These are phyloP conservation scores for Leptinotarsa haldemani DNA, from an alignment of 2,888 invertebrate species.

Conservation along the genomic window DNA sequence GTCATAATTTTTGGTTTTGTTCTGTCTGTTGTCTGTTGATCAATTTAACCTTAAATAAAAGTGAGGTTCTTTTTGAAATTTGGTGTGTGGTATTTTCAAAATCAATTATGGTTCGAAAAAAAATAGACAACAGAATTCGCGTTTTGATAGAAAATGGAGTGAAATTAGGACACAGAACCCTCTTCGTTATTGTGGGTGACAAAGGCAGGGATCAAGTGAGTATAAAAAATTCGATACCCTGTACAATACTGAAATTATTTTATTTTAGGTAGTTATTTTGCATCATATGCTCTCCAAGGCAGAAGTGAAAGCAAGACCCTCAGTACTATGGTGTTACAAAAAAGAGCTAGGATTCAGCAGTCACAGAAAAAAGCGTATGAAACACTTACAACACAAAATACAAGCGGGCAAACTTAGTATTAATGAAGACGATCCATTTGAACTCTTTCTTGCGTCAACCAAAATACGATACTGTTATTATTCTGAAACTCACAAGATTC, in stretches of 20 bases:
- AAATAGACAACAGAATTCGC: constrained; percentile 96
- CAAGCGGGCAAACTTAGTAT: constrained; percentile 89
- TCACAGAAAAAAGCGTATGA: constrained; percentile 93
- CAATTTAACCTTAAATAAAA: constrained; percentile 10
- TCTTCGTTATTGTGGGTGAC: constrained; percentile 96
- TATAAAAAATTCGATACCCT: not conserved
- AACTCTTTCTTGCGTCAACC: constrained; percentile 94
- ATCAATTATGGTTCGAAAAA: constrained; percentile 84
- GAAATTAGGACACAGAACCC: constrained; percentile 86
- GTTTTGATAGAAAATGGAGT: constrained; percentile 98
- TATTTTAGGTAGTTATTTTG: constrained; percentile 86
- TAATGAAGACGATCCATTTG: constrained; percentile 96
- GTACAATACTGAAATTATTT: constrained; percentile 17
- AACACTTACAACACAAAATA: constrained; percentile 83
- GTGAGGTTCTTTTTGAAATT: not conserved
- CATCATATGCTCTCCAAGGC: constrained; percentile 98
- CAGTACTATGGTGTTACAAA: constrained; percentile 99
- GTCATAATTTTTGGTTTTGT: too few relatives aligned
- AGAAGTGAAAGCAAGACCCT: constrained; percentile 90
- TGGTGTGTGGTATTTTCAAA: not conserved
- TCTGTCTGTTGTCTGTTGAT: not conserved
- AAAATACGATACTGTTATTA: constrained; percentile 98
- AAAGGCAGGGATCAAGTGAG: constrained; percentile 94
- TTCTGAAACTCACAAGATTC: constrained; percentile 95
- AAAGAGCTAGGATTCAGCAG: constrained; percentile 74